Evolutionary conservation across 2,113 vertebrate species (phyloP), one percentile per base, ranked within the genome.

Genomic region (Hydrolagus affinis): DNA sequence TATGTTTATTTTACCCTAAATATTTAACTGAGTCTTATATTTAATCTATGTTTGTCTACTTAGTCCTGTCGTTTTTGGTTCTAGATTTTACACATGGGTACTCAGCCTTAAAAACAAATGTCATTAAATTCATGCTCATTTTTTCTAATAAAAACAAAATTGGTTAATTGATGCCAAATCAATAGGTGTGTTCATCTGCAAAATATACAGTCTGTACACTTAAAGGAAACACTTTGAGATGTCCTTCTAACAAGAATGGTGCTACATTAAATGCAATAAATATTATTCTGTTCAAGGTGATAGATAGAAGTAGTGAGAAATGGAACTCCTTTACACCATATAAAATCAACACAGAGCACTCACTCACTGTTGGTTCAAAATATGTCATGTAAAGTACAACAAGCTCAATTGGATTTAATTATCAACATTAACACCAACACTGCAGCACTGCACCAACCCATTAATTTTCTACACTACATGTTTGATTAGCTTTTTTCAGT

Each of bases 31-130:
- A 62, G 76, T 9, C 8, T 80, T 64, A 62, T 64, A 80, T 80
- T 62, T 80, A 80, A 80, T 80, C 76, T 80, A 56, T 57, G 17
- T 75, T 57, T 75, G 32, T 75, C 73, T 44, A 80, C 7, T 75
- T 60, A 59, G 28, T 4, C 28, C 59, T 62, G 15, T 80, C 7
- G 23, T 64, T 59, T 80, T n/a, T 25, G 14, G 76, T 80, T 80
- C n/a, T 57, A 80, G 15, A 28, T 23, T 78, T 60, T 78, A 44
- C 72, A 74, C 1, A 44, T 44, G 44, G 56, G 21, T 19, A 75
- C 32, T 19, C 8, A 75, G 32, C 12, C 15, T 80, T 28, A 64
- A 30, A 62, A 62, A 64, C 59, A 75, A 30, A 11, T 15, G 23
- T 62, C 59, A 60, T 23, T 59, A 77, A 74, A 77, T 59, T 59